These are phyloP conservation scores for Etheostoma spectabile DNA, from an alignment of 2,113 vertebrate genomes.

Conservation along the genomic window DNA sequence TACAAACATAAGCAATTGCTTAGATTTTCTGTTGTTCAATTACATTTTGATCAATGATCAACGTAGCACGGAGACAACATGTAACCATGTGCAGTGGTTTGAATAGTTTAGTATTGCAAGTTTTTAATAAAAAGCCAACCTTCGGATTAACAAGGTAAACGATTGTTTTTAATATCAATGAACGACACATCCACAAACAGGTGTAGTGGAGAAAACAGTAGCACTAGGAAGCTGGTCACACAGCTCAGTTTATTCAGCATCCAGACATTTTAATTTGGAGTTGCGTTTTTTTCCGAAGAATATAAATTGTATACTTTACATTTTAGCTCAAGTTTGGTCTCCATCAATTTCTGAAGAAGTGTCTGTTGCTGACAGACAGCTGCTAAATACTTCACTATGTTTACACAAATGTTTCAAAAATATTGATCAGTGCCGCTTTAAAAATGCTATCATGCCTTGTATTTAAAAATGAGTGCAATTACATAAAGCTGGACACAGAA, in stretches of 20 bases:
- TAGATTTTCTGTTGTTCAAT: too few species aligned
- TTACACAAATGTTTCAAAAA: not conserved
- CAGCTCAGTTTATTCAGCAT: not conserved
- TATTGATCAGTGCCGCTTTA: not conserved
- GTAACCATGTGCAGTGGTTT: too few species aligned
- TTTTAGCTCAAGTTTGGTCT: not conserved
- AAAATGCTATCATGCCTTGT: not conserved
- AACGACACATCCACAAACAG: too few species aligned
- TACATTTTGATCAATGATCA: too few species aligned
- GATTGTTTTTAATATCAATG: too few species aligned
- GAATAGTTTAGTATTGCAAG: too few species aligned
- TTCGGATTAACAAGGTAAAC: too few species aligned
- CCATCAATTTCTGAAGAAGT: not conserved
- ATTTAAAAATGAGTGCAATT: not conserved
- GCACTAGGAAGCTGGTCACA: too few species aligned
- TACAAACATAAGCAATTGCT: too few species aligned
- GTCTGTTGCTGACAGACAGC: not conserved
- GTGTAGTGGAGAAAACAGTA: too few species aligned
- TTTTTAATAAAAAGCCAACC: too few species aligned
- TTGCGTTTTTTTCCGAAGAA: not conserved
- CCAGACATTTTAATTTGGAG: not conserved
- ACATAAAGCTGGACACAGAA: conserved; percentile 26
- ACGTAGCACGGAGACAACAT: too few species aligned
- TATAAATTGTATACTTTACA: not conserved
- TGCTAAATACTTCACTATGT: not conserved